These are phyloP conservation scores for Cataglyphis altisquamis DNA, from an alignment of 2,888 invertebrate genomes.

Conservation along the genomic window DNA sequence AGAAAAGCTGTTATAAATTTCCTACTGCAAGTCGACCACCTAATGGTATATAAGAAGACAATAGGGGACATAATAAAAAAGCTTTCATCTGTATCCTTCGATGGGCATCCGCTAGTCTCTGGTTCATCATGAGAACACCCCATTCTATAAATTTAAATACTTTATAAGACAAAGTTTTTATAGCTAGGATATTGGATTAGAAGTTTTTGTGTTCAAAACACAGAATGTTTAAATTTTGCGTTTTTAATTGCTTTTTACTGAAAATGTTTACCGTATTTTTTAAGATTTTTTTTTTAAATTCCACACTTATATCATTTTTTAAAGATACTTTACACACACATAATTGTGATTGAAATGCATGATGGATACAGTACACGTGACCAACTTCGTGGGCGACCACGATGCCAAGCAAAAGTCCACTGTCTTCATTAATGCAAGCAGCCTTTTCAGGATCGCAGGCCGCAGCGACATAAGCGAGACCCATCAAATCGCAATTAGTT, in stretches of 20 bases:
- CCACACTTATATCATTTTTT: not conserved
- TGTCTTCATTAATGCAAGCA: slow-evolving; percentile 97
- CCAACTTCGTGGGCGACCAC: slow-evolving; percentile 97
- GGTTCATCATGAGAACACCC: slow-evolving; percentile 95
- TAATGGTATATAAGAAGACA: slow-evolving; percentile 92
- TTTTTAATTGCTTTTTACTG: not conserved
- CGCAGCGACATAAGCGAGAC: slow-evolving; percentile 95
- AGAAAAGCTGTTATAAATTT: slow-evolving; percentile 94
- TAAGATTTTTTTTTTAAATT: not conserved
- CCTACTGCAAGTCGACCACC: slow-evolving; percentile 96
- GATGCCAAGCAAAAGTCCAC: slow-evolving; percentile 95
- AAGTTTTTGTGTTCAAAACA: not conserved
- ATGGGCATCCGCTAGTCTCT: slow-evolving; percentile 92
- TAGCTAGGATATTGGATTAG: not conserved
- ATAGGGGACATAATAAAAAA: slow-evolving; percentile 94
- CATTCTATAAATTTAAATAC: slow-evolving; percentile 88
- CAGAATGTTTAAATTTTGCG: not conserved
- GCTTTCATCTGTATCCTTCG: slow-evolving; percentile 86
- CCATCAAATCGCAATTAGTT: slow-evolving; percentile 90
- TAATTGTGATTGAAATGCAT: slow-evolving; percentile 33
- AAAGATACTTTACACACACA: not conserved
- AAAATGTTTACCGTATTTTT: not conserved
- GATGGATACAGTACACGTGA: slow-evolving; percentile 92
- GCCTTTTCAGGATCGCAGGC: slow-evolving; percentile 95
- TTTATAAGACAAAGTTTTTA: slow-evolving; percentile 6